These are phyloP conservation scores for Pithys albifrons DNA, from an alignment of 2,113 vertebrate genomes.

Conservation along the genomic window DNA sequence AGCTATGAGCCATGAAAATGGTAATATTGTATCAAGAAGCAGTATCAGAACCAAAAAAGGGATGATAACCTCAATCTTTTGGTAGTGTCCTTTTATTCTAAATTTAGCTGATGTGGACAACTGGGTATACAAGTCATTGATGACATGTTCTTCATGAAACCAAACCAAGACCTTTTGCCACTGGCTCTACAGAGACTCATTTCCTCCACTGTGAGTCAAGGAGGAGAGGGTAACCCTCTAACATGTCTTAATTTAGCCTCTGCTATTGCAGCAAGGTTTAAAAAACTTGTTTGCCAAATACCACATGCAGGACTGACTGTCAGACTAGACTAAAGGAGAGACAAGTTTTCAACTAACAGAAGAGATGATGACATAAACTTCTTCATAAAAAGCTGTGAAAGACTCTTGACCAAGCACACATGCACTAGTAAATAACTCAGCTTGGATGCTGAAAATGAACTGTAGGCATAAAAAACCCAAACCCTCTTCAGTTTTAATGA, in stretches of 20 bases:
- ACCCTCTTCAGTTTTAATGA: slow-evolving; percentile 23
- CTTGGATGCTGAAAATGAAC: slow-evolving; percentile 41
- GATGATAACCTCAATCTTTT: neutral
- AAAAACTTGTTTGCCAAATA: neutral
- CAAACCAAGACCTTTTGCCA: neutral
- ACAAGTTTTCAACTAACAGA: neutral
- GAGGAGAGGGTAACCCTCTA: neutral
- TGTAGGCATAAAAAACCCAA: neutral
- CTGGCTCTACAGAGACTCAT: neutral
- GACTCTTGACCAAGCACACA: neutral
- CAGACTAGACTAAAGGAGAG: neutral
- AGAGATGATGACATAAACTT: neutral
- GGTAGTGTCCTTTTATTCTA: neutral
- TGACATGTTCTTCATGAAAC: neutral
- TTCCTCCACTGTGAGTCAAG: neutral
- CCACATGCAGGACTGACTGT: neutral
- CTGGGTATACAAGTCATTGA: neutral
- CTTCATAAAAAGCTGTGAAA: slow-evolving; percentile 13
- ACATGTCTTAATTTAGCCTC: slow-evolving; percentile 17
- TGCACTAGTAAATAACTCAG: slow-evolving; percentile 28
- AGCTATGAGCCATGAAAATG: neutral
- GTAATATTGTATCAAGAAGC: neutral
- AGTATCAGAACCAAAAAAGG: neutral
- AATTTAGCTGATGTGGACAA: neutral
- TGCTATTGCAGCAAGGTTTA: neutral